Evolutionary conservation across 1,140 invertebrate genomes (phyloP).

Genomic region (Onthophagus taurus): DNA sequence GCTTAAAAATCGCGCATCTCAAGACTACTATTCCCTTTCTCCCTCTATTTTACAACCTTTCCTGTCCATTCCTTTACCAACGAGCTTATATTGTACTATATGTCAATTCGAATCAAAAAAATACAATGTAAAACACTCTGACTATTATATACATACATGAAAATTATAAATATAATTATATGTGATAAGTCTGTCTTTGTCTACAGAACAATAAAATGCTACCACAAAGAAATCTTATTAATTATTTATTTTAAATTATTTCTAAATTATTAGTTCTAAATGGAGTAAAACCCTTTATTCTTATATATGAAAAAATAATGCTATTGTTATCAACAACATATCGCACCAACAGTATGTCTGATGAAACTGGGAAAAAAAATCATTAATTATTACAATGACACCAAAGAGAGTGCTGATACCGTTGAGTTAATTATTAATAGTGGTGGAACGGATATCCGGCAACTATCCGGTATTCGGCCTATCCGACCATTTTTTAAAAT

Average conservation of each 20-base stretch:
- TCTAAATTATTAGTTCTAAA: too few species aligned
- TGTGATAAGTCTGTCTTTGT: slow-evolving; percentile 10
- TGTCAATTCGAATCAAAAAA: slow-evolving; percentile 12
- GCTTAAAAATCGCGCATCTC: neutral
- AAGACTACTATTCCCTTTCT: neutral
- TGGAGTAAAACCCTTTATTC: too few species aligned
- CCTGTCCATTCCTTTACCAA: neutral
- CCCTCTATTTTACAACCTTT: neutral
- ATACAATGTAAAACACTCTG: slow-evolving; percentile 1
- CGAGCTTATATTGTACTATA: slow-evolving; percentile 13
- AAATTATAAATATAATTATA: slow-evolving; percentile 6
- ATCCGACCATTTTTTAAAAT: too few species aligned
- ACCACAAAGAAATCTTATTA: neutral
- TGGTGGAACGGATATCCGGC: too few species aligned
- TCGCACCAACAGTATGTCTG: too few species aligned
- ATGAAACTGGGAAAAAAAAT: too few species aligned
- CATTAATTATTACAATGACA: too few species aligned
- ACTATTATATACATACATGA: slow-evolving; percentile 1
- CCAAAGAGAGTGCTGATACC: too few species aligned
- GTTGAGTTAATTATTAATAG: too few species aligned
- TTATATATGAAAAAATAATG: too few species aligned
- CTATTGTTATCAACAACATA: too few species aligned
- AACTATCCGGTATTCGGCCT: too few species aligned
- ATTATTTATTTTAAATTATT: slow-evolving; percentile 6
- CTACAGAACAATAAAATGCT: slow-evolving; percentile 12